Percentiles rank a stretch among this genome's conserved stretches.
phyloP scores from a whole-genome alignment of 2,797 vertebrate genomes.

The Lepidocolaptes lacrymiger region DNA sequence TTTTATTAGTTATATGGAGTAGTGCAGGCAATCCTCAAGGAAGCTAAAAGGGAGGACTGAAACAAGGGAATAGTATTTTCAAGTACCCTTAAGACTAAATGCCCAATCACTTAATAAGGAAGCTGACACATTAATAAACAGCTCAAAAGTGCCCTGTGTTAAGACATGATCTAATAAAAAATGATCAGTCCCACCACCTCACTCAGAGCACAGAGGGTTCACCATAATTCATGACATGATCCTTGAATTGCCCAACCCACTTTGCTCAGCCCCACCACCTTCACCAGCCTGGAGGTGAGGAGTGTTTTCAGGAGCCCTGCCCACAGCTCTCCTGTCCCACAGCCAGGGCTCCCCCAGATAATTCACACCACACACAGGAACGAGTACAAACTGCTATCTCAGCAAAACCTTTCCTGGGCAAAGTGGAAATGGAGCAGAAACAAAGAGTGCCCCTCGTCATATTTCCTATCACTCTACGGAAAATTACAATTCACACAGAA shows the following conservation, averaged over 20 bases:
- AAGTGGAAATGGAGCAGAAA: neutral
- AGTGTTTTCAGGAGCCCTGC: neutral
- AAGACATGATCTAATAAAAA: neutral
- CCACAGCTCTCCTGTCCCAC: fast-evolving
- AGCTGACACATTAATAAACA: neutral
- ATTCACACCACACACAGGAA: neutral
- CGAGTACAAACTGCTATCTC: neutral
- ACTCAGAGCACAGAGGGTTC: neutral
- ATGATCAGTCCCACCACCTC: neutral
- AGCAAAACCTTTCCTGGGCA: neutral
- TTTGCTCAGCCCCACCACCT: neutral
- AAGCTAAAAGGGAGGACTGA: neutral
- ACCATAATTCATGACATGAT: neutral
- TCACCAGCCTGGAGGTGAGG: neutral
- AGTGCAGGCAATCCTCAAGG: neutral
- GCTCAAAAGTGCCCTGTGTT: neutral
- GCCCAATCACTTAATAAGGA: neutral
- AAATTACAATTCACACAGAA: neutral
- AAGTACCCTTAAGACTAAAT: neutral
- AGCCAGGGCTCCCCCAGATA: neutral
- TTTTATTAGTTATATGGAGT: neutral
- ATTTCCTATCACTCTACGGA: neutral
- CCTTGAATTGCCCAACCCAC: neutral
- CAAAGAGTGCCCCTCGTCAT: fast-evolving
- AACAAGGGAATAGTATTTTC: neutral